A percentile compares a stretch with the other conserved stretches of the same genome.
Conservation (phyloP, 2,888 invertebrate genomes). For the Bursaphelenchus okinawaensis region DNA sequence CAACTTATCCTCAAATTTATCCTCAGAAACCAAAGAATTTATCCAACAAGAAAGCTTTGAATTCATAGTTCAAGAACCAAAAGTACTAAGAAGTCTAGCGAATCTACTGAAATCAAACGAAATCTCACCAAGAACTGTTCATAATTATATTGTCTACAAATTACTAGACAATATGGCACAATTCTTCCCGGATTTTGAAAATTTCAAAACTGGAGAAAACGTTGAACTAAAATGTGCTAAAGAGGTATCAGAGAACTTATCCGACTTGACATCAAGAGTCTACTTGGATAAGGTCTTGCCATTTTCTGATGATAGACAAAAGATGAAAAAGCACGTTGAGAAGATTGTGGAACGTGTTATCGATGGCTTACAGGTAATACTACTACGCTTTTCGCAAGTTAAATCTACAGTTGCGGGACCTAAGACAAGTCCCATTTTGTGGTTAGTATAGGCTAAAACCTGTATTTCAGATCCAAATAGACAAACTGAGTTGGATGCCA, state of each 20-base stretch:
- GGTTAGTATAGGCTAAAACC: too few species aligned
- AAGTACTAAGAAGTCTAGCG: neutral
- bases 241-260: neutral
- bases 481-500: slow-evolving; percentile 50
- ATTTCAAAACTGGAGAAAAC: neutral
- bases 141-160: neutral
- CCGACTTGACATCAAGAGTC: neutral
- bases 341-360: neutral
- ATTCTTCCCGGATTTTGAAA: neutral
- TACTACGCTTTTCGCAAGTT: too few species aligned
- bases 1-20: neutral
- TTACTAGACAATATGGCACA: neutral
- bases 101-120: neutral
- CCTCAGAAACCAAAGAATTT: neutral
- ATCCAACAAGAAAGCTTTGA: neutral
- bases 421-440: too few species aligned
- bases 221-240: neutral
- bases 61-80: neutral
- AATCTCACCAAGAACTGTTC: neutral
- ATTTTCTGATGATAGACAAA: neutral
- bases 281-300: neutral
- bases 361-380: neutral
- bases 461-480: slow-evolving; percentile 43
- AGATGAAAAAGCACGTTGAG: neutral
- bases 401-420: too few species aligned